phyloP scores from a whole-genome alignment of 2,888 invertebrate species.

The Erannis defoliaria region DNA sequence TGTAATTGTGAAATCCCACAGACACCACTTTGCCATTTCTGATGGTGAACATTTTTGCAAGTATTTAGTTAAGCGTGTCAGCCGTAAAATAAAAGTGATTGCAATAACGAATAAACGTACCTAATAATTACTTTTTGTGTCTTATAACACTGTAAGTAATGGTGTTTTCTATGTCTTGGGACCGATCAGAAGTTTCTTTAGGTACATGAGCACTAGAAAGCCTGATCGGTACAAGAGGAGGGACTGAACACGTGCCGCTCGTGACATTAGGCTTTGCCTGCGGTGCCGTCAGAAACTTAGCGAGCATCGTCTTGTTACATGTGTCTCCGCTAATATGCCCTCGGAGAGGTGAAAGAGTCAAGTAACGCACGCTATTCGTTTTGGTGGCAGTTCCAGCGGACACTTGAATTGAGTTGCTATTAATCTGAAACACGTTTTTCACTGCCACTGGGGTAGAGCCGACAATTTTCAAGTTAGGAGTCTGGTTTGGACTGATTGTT shows the following conservation, averaged over 20 bases:
- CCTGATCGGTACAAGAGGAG: slow-evolving; percentile 14
- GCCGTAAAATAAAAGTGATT: too few species aligned
- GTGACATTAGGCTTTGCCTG: not conserved
- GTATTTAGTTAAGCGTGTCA: too few species aligned
- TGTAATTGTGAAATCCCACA: too few species aligned
- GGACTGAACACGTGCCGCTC: not conserved
- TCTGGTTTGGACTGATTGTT: not conserved
- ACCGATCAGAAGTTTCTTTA: not conserved
- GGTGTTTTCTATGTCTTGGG: not conserved
- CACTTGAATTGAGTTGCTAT: not conserved
- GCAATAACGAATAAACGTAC: too few species aligned
- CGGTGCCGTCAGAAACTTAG: slow-evolving; percentile 13
- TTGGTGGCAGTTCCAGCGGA: not conserved
- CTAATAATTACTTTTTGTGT: not conserved
- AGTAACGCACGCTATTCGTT: not conserved
- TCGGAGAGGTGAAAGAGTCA: slow-evolving; percentile 6
- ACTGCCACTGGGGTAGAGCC: not conserved
- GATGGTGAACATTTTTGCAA: too few species aligned
- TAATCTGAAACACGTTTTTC: slow-evolving; percentile 4
- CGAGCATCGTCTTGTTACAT: not conserved
- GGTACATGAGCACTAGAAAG: not conserved
- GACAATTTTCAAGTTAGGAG: slow-evolving; percentile 1
- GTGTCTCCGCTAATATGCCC: not conserved
- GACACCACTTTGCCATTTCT: too few species aligned
- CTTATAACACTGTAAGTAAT: not conserved